Conservation (phyloP, 2,888 invertebrate genomes). For the Tupiocoris notatus region DNA sequence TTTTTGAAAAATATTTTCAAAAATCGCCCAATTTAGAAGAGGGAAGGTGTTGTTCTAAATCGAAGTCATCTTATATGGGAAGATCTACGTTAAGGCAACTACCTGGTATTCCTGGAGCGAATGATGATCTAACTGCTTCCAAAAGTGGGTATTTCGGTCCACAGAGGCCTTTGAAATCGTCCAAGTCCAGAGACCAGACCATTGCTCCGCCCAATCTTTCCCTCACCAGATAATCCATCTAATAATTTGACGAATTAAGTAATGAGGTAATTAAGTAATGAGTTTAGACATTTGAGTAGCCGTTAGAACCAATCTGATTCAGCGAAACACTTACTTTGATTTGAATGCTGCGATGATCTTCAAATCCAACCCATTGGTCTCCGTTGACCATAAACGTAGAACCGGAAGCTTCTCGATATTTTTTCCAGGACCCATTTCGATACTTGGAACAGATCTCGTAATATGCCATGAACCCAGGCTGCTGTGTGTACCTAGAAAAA, state of each 20-base stretch:
- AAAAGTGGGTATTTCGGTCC: constrained; percentile 68
- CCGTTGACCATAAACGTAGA: constrained; percentile 65
- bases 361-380: constrained; percentile 80
- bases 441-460: constrained; percentile 67
- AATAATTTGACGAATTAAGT: no score
- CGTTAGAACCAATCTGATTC: no score
- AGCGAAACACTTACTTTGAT: constrained; percentile 68
- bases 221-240: constrained; percentile 62
- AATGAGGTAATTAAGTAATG: no score
- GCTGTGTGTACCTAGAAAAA: constrained; percentile 61
- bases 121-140: constrained; percentile 56
- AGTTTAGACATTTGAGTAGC: no score
- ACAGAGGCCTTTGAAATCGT: constrained; percentile 77
- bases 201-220: constrained; percentile 65
- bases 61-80: no score
- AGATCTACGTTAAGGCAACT: no score
- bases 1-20: background rate
- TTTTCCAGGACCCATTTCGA: constrained; percentile 60
- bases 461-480: constrained; percentile 67
- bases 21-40: background rate
- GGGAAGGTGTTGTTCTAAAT: no score
- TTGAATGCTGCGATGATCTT: constrained; percentile 65
- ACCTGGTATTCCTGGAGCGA: constrained; percentile 43
- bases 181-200: constrained; percentile 71
- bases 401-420: constrained; percentile 61